Percentiles rank a stretch among this genome's conserved stretches.
phyloP scores from a whole-genome alignment of 2,113 vertebrate species.

The Nothocercus nigrocapillus region DNA sequence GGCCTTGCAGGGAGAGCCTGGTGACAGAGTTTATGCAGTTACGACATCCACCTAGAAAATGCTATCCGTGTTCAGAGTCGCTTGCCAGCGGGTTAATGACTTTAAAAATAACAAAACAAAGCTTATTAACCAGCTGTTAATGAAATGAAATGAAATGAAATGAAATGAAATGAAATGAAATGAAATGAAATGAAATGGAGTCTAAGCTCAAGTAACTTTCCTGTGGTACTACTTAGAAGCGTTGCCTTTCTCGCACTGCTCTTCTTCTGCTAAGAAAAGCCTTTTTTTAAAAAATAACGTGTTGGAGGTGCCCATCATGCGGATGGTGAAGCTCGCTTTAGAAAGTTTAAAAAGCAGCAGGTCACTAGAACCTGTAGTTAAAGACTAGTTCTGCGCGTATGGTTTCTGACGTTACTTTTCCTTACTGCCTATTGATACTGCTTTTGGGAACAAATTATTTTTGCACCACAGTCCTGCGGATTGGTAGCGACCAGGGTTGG shows the following conservation, averaged over 20 bases:
- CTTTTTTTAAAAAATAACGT: not conserved
- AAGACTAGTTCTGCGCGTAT: not conserved
- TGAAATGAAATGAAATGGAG: not conserved
- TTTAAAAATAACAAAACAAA: not conserved
- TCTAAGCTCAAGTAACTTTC: not conserved
- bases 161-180: not conserved
- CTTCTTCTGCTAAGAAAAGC: not conserved
- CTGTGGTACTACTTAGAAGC: not conserved
- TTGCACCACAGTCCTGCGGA: not conserved
- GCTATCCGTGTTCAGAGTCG: not conserved
- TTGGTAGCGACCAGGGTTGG: not conserved
- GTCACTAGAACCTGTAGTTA: not conserved
- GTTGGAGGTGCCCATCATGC: not conserved
- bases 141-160: not conserved
- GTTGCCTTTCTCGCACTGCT: not conserved
- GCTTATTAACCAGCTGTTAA: no score
- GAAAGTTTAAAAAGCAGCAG: not conserved
- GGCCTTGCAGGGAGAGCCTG: slow-evolving; percentile 34
- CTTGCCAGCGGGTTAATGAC: not conserved
- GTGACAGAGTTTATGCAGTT: slow-evolving; percentile 23
- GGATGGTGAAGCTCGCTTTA: not conserved
- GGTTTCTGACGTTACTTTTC: not conserved
- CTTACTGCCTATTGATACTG: not conserved
- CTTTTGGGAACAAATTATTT: not conserved
- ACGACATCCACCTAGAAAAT: slow-evolving; percentile 19